These are phyloP conservation scores for Morinoia aosen DNA, from an alignment of 2,888 invertebrate genomes.

Conservation along the genomic window DNA sequence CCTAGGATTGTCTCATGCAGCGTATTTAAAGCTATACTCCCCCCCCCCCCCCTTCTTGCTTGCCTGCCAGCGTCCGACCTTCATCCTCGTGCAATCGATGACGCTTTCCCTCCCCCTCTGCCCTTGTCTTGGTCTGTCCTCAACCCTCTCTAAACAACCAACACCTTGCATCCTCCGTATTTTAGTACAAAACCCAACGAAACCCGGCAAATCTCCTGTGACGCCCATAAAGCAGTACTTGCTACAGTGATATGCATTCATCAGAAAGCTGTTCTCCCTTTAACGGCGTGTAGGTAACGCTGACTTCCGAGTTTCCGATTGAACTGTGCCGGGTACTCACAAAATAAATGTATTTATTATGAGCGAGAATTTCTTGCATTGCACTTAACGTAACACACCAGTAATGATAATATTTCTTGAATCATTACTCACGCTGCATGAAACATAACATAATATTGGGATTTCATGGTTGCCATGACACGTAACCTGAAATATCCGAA, in stretches of 20 bases:
- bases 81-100: slow-evolving; percentile 22
- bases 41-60: neutral
- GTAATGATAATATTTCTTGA: neutral
- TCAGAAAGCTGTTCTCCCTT: neutral
- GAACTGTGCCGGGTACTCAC: no score
- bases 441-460: neutral
- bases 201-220: neutral
- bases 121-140: neutral
- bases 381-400: neutral
- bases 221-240: neutral
- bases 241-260: neutral
- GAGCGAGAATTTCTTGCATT: neutral
- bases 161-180: neutral
- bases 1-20: neutral
- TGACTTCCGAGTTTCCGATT: neutral
- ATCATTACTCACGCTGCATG: neutral
- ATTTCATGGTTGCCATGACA: neutral
- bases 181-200: neutral
- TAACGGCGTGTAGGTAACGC: neutral
- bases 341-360: no score
- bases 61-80: slow-evolving; percentile 19
- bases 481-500: no score
- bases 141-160: neutral
- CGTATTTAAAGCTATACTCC: neutral
- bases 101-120: neutral